Evolutionary conservation across 1,140 invertebrate genomes (phyloP).

Genomic region (Drosophila bocki): DNA sequence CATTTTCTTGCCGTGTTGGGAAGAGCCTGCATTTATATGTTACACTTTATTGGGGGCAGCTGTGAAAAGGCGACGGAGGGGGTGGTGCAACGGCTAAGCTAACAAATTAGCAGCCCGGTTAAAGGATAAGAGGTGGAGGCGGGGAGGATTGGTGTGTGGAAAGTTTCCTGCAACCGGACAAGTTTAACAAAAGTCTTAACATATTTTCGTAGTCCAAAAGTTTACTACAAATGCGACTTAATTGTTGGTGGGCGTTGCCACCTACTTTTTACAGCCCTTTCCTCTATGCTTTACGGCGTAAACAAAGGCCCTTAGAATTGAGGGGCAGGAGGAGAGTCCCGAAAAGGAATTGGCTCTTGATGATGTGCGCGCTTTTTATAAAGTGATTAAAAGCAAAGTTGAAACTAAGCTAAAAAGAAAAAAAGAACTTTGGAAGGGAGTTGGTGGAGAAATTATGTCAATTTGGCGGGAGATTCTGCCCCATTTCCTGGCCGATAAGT

Average conservation of each 20-base stretch:
- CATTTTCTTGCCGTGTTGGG: conserved; percentile 13
- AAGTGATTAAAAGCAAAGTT: conserved; percentile 68
- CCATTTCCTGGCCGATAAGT: not conserved
- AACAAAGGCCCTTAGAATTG: conserved; percentile 47
- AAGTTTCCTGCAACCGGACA: conserved; percentile 68
- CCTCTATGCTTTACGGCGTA: conserved; percentile 25
- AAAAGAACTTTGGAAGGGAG: not conserved
- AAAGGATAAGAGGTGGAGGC: conserved; percentile 1
- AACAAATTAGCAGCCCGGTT: conserved; percentile 55
- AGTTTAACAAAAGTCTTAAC: conserved; percentile 81
- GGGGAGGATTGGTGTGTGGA: conserved; percentile 6
- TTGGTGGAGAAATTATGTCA: conserved; percentile 5
- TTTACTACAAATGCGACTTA: conserved; percentile 81
- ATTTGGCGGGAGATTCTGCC: conserved; percentile 6
- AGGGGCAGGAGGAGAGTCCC: conserved; percentile 20
- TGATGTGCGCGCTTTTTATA: conserved; percentile 69
- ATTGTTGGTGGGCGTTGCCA: conserved; percentile 66
- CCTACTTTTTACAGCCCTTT: not conserved
- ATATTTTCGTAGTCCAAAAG: conserved; percentile 80
- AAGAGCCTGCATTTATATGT: conserved; percentile 63
- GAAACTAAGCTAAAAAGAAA: conserved; percentile 14
- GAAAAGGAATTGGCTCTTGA: conserved; percentile 62
- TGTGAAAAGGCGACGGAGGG: not conserved
- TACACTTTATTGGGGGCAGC: conserved; percentile 65
- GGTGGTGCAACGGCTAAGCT: conserved; percentile 40